Conservation (phyloP, 2,888 invertebrate species). For the Rotaria sp. region DNA sequence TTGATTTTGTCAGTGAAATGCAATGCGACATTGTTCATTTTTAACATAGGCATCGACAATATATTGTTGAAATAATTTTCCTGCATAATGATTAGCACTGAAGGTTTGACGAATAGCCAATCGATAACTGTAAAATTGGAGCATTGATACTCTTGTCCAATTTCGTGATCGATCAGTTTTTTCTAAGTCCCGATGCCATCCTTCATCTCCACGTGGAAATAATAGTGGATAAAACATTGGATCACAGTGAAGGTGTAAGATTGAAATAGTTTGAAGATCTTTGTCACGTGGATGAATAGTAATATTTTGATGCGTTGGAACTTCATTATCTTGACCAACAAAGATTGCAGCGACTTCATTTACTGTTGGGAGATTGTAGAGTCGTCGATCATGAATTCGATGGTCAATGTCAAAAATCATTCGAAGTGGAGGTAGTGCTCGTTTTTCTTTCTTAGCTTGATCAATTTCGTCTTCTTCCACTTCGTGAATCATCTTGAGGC, state of each 20-base stretch:
- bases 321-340: not conserved
- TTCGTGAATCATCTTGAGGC: not conserved
- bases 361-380: not conserved
- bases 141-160: no score
- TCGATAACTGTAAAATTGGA: no score
- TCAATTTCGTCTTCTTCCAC: not conserved
- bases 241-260: no score
- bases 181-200: no score
- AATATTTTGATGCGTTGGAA: not conserved
- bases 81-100: no score
- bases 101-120: no score
- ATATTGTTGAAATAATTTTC: slow-evolving; percentile 2
- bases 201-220: no score
- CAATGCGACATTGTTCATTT: not conserved
- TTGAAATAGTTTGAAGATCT: no score
- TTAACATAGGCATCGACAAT: slow-evolving; percentile 4
- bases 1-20: not conserved
- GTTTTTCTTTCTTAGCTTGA: slow-evolving; percentile 2
- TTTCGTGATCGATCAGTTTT: no score
- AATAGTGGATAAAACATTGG: no score
- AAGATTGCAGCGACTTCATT: not conserved
- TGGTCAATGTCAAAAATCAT: not conserved
- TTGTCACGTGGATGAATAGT: not conserved
- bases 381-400: not conserved
- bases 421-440: slow-evolving; percentile 19